Evolutionary conservation across 2,888 invertebrate genomes (phyloP).

Genomic region (Drosophila fungiperda): DNA sequence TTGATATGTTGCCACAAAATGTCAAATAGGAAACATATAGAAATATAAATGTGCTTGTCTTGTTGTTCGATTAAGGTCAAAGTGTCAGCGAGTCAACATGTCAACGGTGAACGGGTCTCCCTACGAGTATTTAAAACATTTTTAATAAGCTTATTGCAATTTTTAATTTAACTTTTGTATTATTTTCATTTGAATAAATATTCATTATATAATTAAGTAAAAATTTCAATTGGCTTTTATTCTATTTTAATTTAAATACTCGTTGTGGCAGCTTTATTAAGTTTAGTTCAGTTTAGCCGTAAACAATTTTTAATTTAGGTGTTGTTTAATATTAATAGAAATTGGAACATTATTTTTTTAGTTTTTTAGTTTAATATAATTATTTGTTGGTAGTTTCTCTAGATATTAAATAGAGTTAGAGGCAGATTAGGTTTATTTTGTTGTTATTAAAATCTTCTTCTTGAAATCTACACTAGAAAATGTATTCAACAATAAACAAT

Average conservation of each 20-base stretch:
- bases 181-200: conserved; percentile 65
- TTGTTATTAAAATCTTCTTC: no score
- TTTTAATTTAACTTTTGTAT: conserved; percentile 51
- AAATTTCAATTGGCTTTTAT: conserved; percentile 43
- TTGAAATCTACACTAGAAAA: background rate
- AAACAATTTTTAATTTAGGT: background rate
- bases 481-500: background rate
- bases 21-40: conserved; percentile 1
- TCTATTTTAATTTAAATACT: conserved; percentile 57
- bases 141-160: conserved; percentile 36
- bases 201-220: conserved; percentile 23
- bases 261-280: conserved; percentile 41
- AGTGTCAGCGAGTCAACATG: conserved; percentile 45
- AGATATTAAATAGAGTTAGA: background rate
- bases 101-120: conserved; percentile 54
- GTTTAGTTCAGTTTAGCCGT: background rate
- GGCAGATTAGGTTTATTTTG: no score
- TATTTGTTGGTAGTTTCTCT: background rate
- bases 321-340: no score
- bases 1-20: conserved; percentile 45
- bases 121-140: conserved; percentile 72
- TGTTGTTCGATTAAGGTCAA: conserved; percentile 35
- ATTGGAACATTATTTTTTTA: background rate
- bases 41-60: background rate
- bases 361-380: background rate